Conservation (phyloP, 2,888 invertebrate species). For the Macroteleia sp. region DNA sequence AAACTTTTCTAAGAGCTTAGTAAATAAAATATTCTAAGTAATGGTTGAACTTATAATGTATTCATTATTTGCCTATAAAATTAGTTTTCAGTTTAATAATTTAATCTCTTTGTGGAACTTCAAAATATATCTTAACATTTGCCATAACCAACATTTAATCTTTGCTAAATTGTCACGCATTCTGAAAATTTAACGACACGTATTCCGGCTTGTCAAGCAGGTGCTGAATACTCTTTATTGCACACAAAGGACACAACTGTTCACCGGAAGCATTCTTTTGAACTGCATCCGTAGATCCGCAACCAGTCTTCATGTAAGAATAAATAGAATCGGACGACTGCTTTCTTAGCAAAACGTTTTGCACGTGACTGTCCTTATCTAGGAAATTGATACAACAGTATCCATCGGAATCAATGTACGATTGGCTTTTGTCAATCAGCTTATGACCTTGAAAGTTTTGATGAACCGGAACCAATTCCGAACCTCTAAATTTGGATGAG, state of each 20-base stretch:
- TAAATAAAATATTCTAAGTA: too few species aligned
- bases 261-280: conserved; percentile 72
- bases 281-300: conserved; percentile 68
- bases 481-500: neutral
- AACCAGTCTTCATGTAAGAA: conserved; percentile 6
- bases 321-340: conserved; percentile 6
- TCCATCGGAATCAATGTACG: conserved; percentile 77
- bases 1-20: too few species aligned
- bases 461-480: conserved; percentile 31
- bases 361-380: conserved; percentile 3
- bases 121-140: neutral
- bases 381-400: conserved; percentile 71
- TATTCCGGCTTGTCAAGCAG: conserved; percentile 77
- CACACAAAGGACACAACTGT: conserved; percentile 79
- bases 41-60: too few species aligned
- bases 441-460: neutral
- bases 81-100: too few species aligned
- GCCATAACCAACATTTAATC: neutral
- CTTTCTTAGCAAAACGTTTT: neutral
- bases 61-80: too few species aligned
- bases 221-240: conserved; percentile 79
- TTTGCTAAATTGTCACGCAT: conserved; percentile 69
- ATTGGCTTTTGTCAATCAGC: conserved; percentile 24
- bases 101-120: too few species aligned
- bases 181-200: conserved; percentile 69